Evolutionary conservation across 1,140 invertebrate genomes (phyloP).

Genomic region (Drosophila ficusphila): DNA sequence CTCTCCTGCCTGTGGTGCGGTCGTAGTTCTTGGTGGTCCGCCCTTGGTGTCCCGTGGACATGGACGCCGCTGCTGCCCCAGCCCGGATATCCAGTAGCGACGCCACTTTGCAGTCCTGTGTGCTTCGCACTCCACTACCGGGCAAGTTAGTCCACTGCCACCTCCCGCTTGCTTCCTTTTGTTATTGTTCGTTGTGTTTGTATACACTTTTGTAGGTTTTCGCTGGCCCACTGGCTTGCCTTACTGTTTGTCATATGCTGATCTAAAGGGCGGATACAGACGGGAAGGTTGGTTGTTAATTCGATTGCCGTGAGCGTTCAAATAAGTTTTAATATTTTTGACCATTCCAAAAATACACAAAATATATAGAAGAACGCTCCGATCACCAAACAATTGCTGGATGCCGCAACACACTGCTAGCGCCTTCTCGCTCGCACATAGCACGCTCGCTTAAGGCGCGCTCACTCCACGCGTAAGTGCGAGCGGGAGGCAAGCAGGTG

Average conservation of each 20-base stretch:
- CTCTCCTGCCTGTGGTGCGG: conserved; percentile 46
- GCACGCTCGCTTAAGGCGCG: conserved; percentile 73
- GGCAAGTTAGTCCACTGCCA: conserved; percentile 55
- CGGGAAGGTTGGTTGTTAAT: neutral
- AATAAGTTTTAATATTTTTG: conserved; percentile 52
- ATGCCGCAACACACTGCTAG: conserved; percentile 35
- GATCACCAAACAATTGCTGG: conserved; percentile 40
- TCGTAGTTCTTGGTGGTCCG: conserved; percentile 33
- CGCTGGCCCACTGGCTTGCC: neutral
- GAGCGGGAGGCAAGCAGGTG: conserved; percentile 69
- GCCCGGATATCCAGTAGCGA: conserved; percentile 71
- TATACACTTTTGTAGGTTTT: conserved; percentile 44
- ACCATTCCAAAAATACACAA: conserved; percentile 74
- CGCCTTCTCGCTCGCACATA: conserved; percentile 56
- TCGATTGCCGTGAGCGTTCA: neutral
- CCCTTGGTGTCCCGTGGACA: conserved; percentile 57
- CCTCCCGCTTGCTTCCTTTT: conserved; percentile 37
- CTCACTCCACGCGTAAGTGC: conserved; percentile 53
- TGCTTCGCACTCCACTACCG: conserved; percentile 55
- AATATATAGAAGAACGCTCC: conserved; percentile 71
- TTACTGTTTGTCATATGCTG: conserved; percentile 30
- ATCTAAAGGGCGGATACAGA: conserved; percentile 7
- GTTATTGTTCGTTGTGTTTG: conserved; percentile 59
- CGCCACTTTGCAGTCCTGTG: conserved; percentile 78
- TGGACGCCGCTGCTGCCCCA: conserved; percentile 80